phyloP scores from a whole-genome alignment of 2,797 vertebrate species.

The Eulemur mongoz region DNA sequence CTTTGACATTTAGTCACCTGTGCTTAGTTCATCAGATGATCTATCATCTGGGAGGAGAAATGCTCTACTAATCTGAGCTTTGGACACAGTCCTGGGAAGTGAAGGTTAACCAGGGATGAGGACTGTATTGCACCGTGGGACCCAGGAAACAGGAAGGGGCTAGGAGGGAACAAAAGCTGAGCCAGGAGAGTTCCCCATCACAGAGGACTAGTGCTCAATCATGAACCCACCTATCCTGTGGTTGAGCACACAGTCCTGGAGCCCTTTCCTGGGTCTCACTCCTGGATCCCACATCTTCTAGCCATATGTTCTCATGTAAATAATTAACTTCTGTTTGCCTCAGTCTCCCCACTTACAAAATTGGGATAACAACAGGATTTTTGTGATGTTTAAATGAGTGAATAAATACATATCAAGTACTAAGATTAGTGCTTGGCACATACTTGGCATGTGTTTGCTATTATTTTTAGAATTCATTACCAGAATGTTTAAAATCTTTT shows the following conservation, averaged over 20 bases:
- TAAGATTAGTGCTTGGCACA: neutral
- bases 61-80: neutral
- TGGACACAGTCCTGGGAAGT: neutral
- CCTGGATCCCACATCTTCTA: neutral
- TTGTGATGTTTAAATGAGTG: neutral
- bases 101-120: neutral
- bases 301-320: neutral
- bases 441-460: neutral
- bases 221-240: neutral
- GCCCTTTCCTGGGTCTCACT: neutral
- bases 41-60: neutral
- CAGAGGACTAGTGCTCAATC: too few relatives aligned
- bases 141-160: neutral
- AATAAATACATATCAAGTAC: neutral
- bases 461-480: conserved; percentile 11
- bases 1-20: neutral
- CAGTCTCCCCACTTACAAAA: neutral
- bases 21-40: neutral
- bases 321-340: neutral
- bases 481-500: neutral
- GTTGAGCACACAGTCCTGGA: neutral
- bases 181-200: neutral
- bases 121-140: neutral
- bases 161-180: neutral
- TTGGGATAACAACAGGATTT: neutral